phyloP scores from a whole-genome alignment of 2,888 invertebrate genomes.

The Hypselothyrea guttata region DNA sequence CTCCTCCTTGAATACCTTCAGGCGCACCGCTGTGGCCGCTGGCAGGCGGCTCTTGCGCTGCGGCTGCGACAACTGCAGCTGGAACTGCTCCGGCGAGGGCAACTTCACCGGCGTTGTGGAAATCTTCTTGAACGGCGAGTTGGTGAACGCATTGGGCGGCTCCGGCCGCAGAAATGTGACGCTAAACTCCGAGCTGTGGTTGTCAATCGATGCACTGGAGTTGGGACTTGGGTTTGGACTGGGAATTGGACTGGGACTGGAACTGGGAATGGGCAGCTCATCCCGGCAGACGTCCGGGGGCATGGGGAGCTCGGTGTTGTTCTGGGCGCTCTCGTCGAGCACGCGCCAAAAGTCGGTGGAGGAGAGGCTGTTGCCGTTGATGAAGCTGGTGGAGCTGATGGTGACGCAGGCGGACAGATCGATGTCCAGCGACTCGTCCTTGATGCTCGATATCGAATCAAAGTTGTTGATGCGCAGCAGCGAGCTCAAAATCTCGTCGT shows the following conservation, averaged over 20 bases:
- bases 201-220: slow-evolving; percentile 43
- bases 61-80: slow-evolving; percentile 32
- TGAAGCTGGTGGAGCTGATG: slow-evolving; percentile 77
- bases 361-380: slow-evolving; percentile 79
- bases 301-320: slow-evolving; percentile 69
- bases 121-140: slow-evolving; percentile 73
- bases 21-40: slow-evolving; percentile 60
- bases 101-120: slow-evolving; percentile 56
- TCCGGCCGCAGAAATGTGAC: slow-evolving; percentile 77
- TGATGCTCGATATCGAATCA: slow-evolving; percentile 81
- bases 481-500: slow-evolving; percentile 80
- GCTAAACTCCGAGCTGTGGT: slow-evolving; percentile 69
- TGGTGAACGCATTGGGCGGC: slow-evolving; percentile 72
- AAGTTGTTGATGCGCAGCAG: slow-evolving; percentile 80
- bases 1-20: slow-evolving; percentile 72
- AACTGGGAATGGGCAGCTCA: slow-evolving; percentile 31
- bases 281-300: slow-evolving; percentile 55
- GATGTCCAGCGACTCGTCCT: slow-evolving; percentile 81
- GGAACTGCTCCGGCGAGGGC: slow-evolving; percentile 55
- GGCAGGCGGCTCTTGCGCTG: slow-evolving; percentile 61
- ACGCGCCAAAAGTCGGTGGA: slow-evolving; percentile 82
- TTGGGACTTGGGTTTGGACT: slow-evolving; percentile 4
- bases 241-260: slow-evolving; percentile 24
- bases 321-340: slow-evolving; percentile 80
- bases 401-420: slow-evolving; percentile 82